A percentile compares a stretch with the other conserved stretches of the same genome.
These are phyloP conservation scores for Xiphophorus hellerii DNA, from an alignment of 2,113 vertebrate species.

Conservation along the genomic window DNA sequence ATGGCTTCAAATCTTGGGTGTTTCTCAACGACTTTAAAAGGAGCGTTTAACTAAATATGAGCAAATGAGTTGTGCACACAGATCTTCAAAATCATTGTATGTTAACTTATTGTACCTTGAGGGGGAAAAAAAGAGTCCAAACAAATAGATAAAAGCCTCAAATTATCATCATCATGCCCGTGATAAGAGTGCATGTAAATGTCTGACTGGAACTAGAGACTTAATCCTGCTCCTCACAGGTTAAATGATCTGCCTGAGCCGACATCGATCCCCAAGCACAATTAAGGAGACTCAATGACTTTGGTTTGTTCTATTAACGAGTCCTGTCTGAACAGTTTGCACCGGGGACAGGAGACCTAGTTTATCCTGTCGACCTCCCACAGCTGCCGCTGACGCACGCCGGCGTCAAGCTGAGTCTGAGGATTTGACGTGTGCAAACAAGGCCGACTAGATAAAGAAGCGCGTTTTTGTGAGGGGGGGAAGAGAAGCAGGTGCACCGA, in stretches of 20 bases:
- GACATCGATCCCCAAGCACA: slow-evolving; percentile 31
- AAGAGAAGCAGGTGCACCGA: slow-evolving; percentile 18
- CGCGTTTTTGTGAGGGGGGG: neutral
- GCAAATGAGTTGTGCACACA: too few species aligned
- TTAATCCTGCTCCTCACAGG: neutral
- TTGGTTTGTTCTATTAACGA: slow-evolving; percentile 33
- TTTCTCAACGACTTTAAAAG: too few species aligned
- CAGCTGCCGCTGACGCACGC: slow-evolving; percentile 53
- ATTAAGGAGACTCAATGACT: slow-evolving; percentile 3
- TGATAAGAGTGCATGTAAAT: neutral
- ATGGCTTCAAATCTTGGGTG: too few species aligned
- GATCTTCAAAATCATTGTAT: neutral
- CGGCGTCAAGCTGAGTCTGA: slow-evolving; percentile 38
- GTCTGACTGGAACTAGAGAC: neutral
- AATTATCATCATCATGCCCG: neutral
- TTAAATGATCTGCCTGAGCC: neutral
- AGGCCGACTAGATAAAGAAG: slow-evolving; percentile 46
- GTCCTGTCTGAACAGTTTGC: slow-evolving; percentile 21
- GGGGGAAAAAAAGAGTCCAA: neutral
- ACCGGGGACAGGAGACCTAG: slow-evolving; percentile 17
- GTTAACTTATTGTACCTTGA: neutral
- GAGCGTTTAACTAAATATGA: too few species aligned
- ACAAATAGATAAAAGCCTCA: neutral
- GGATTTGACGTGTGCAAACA: slow-evolving; percentile 61
- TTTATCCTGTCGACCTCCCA: slow-evolving; percentile 19